Evolutionary conservation across 2,797 vertebrate species (phyloP), one percentile per base, ranked within the genome.

Genomic region (Peromyscus nudipes): DNA sequence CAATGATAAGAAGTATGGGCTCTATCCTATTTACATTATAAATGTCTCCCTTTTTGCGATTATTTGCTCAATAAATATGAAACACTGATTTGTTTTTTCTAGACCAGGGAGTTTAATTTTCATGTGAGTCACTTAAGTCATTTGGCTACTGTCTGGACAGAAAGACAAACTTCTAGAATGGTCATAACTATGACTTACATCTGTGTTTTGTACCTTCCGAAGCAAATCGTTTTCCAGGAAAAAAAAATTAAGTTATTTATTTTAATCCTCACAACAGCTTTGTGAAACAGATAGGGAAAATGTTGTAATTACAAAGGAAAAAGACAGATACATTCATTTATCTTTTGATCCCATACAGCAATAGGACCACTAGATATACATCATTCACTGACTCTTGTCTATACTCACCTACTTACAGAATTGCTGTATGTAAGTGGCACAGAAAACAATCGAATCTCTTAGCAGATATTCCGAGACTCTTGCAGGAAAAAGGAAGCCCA

Each of bases 141-240:
- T 87, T 23, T 90, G 67, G 40, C 31, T 55, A 90, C 34, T 71
- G 27, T 37, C 6, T 73, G 93, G 64, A 73, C 69, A 95, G n/a
- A 23, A 89, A 95, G 29, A 52, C 57, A 52, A 92, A 73, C 5
- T 90, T 34, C 89, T 92, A 69, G 34, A 95, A 91, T 95, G 71
- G 82, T 91, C 17, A 75, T 46, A 93, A 86, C 92, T 82, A 62
- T 64, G 34, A 80, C 52, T 85, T 94, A 25, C 4, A 67, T 89
- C 94, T 97, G n/a, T 84, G 62, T 64, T 93, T 96, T 84, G 92
- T 93, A 89, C 27, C 2, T 92, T 88, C 94, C 43, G 92, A 46
- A 91, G 76, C 1, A 96, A 90, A 86, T 57, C 52, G 14, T 83
- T 91, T 92, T 79, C 55, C 52, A 95, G 31, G 21, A 46, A 89